These are phyloP conservation scores for Polypedilum vanderplanki DNA, from an alignment of 1,140 invertebrate genomes.

Conservation along the genomic window DNA sequence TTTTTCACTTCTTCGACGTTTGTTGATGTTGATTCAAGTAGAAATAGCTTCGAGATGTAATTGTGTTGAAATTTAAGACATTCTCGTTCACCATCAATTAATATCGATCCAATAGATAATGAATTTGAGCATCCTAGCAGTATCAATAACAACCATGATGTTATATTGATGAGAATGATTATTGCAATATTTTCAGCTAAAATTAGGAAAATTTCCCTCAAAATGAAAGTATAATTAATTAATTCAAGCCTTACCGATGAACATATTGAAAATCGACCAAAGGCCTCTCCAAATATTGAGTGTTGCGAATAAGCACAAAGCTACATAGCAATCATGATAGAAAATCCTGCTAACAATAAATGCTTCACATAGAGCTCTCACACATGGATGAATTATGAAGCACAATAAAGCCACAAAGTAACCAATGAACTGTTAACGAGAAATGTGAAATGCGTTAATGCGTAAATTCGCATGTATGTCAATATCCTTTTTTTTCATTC, in stretches of 20 bases:
- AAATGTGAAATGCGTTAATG: not conserved
- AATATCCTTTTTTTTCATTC: too few species aligned
- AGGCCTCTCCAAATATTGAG: slow-evolving; percentile 1
- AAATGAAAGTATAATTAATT: not conserved
- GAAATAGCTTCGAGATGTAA: not conserved
- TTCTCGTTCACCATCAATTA: not conserved
- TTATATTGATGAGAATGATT: not conserved
- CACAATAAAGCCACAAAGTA: not conserved
- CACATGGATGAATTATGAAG: not conserved
- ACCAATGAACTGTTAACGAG: not conserved
- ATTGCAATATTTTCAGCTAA: not conserved
- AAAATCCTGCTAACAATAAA: not conserved
- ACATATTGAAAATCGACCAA: not conserved
- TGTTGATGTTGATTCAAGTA: not conserved
- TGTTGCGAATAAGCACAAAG: not conserved
- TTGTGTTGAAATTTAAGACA: not conserved
- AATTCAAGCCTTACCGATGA: not conserved
- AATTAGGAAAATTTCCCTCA: not conserved
- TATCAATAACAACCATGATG: not conserved
- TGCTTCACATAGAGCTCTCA: not conserved
- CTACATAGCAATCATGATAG: not conserved
- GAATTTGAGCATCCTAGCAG: not conserved
- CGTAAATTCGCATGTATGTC: not conserved
- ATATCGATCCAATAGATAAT: not conserved
- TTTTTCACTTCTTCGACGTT: not conserved